Conservation (phyloP, 2,113 vertebrate species). For the Thamnophis sirtalis region DNA sequence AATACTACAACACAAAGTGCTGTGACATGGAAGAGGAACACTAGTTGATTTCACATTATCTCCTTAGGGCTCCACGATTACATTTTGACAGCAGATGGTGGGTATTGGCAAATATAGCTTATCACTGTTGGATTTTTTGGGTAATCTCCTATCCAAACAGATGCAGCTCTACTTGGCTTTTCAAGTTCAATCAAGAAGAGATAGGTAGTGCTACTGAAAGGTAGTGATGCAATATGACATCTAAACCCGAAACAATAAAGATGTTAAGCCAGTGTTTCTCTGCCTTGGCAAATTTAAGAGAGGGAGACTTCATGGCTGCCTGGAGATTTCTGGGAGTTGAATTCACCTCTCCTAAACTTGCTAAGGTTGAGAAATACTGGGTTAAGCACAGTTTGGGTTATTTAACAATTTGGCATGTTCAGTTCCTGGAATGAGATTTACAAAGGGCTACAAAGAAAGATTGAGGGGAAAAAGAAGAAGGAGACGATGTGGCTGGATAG, state of each 20-base stretch:
- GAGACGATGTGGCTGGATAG: too few species aligned
- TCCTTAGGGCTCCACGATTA: not conserved
- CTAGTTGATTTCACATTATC: not conserved
- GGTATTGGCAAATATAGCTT: not conserved
- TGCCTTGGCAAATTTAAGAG: not conserved
- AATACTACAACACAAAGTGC: not conserved
- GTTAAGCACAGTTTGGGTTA: not conserved
- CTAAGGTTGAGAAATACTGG: not conserved
- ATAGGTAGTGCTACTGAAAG: not conserved
- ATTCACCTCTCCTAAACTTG: not conserved
- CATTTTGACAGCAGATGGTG: not conserved
- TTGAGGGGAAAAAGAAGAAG: too few species aligned
- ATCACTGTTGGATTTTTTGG: not conserved
- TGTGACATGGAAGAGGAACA: not conserved
- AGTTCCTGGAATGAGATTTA: not conserved
- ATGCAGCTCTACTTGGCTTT: not conserved
- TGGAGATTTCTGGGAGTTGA: not conserved
- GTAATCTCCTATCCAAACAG: not conserved
- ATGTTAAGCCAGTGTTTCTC: not conserved
- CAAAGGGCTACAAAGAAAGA: too few species aligned
- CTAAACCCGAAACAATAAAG: not conserved
- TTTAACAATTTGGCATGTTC: not conserved
- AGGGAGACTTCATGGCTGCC: not conserved
- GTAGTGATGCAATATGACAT: not conserved
- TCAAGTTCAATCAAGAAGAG: not conserved